Percentiles rank a stretch among this genome's conserved stretches.
Conservation (phyloP, 2,797 vertebrate genomes). For the Anas georgica region DNA sequence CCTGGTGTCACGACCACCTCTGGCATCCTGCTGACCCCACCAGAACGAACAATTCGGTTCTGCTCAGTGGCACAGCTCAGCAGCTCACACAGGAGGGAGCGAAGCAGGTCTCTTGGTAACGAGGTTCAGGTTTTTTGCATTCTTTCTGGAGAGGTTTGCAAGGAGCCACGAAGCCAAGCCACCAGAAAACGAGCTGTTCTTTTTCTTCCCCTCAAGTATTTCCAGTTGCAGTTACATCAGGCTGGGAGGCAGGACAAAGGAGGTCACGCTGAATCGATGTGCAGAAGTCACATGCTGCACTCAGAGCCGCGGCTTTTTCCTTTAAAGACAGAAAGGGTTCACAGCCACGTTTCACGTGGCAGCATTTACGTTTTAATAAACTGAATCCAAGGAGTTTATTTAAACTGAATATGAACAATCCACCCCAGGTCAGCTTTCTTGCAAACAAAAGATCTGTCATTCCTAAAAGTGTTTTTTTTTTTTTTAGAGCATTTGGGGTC, state of each 20-base stretch:
- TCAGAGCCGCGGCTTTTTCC: neutral
- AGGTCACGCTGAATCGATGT: neutral
- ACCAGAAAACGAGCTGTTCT: neutral
- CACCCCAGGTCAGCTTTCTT: neutral
- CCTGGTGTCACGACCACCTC: fast-evolving
- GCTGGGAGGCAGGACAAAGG: neutral
- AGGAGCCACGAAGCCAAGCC: neutral
- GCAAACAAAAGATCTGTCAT: neutral
- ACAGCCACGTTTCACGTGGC: neutral
- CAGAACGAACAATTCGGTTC: neutral
- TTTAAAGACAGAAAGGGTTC: neutral
- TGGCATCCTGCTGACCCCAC: neutral
- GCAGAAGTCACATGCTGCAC: neutral
- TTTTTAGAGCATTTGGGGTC: no score
- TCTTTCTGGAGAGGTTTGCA: neutral
- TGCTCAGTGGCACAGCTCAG: neutral
- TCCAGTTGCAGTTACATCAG: neutral
- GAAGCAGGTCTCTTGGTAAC: neutral
- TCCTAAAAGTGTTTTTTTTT: neutral
- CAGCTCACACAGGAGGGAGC: neutral
- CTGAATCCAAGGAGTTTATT: neutral
- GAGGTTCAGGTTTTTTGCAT: neutral
- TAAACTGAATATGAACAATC: neutral
- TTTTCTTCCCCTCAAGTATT: neutral
- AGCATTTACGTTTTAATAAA: neutral